Percentiles rank a stretch among this genome's conserved stretches.
Evolutionary conservation across 2,797 vertebrate species (phyloP).

Genomic region (Eupleurogrammus muticus): DNA sequence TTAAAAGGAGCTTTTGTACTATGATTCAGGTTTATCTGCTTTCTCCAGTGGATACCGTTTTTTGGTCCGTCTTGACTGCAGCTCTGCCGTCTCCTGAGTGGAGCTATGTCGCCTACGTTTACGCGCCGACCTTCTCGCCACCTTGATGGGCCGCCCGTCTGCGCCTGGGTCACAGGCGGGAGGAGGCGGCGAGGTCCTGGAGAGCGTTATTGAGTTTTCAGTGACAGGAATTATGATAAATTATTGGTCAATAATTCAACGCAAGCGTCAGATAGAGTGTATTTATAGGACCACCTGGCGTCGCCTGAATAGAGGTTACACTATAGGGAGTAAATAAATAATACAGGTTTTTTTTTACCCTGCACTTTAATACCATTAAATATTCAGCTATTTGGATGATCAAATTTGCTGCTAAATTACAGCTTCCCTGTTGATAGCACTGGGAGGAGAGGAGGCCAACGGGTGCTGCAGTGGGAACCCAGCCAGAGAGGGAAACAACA

Average conservation of each 20-base stretch:
- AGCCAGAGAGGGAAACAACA: slow-evolving; percentile 66
- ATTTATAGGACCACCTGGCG: slow-evolving; percentile 91
- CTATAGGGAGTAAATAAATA: slow-evolving; percentile 95
- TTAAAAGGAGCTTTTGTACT: too few species aligned
- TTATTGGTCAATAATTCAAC: slow-evolving; percentile 97
- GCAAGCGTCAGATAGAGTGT: slow-evolving; percentile 89
- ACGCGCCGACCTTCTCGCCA: slow-evolving; percentile 48
- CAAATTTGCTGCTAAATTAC: slow-evolving; percentile 96
- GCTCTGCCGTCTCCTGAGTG: background rate
- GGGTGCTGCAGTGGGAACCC: slow-evolving; percentile 68
- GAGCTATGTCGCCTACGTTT: background rate
- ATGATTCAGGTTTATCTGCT: background rate
- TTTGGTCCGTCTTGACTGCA: slow-evolving; percentile 1
- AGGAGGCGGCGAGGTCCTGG: slow-evolving; percentile 50
- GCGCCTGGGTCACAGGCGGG: slow-evolving; percentile 47
- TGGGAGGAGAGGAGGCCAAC: slow-evolving; percentile 68
- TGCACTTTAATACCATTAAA: slow-evolving; percentile 96
- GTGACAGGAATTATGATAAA: slow-evolving; percentile 97
- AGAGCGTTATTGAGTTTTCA: slow-evolving; percentile 87
- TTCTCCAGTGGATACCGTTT: background rate
- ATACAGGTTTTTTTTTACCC: slow-evolving; percentile 79
- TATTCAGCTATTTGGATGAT: slow-evolving; percentile 97
- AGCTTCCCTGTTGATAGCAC: slow-evolving; percentile 77
- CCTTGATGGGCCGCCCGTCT: slow-evolving; percentile 44
- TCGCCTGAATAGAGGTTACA: slow-evolving; percentile 87